Base-by-base conservation (phyloP, 2,797 vertebrate genomes). In the Microctenopoma lineatum region DNA sequence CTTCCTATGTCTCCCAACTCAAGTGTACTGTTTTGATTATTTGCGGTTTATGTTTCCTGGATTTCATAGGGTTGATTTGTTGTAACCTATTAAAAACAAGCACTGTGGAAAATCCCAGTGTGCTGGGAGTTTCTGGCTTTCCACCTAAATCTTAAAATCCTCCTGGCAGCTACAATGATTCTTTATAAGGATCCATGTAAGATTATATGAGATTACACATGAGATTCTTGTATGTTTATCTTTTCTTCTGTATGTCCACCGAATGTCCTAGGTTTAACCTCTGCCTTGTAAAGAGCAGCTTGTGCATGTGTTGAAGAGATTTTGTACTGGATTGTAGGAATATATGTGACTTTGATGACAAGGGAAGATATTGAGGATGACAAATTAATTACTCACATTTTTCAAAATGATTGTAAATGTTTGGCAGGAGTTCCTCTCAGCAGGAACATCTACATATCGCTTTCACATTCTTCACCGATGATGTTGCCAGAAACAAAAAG, bases 401-500 rank as follows among this genome's bases (percentile, higher is more conserved):
- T 60, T 60, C 27, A 59, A 38, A 51, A 42, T 45, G 16, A 42
- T 10, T n/a, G 53, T 48, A 54, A 51, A 27, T 56, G 15, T 70
- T 42, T 80, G 75, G 57, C 73, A 47, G 7, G 7, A 34, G 10
- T 41, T 58, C 1, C 8, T 50, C 48, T 65, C 12, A 55, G 7
- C 29, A 66, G 59, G 21, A 62, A 59, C 59, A 4, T 41, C 12
- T 10, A 1, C 5, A 25, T 12, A 21, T 67, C 4, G 0, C 7
- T 34, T 73, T 59, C 32, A 56, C 7, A 29, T 67, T 58, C 64
- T 7, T 56, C 34, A 21, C 11, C 26, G 13, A 62, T n/a, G 11
- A 69, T 48, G 52, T 62, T 59, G 4, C 48, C 64, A 75, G 63
- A 77, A 72, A 65, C 57, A 59, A 36, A 64, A 25, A 52, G 14